Evolutionary conservation across 2,797 vertebrate species (phyloP), one percentile per base, ranked within the genome.

Genomic region (Hephaestus fuliginosus): DNA sequence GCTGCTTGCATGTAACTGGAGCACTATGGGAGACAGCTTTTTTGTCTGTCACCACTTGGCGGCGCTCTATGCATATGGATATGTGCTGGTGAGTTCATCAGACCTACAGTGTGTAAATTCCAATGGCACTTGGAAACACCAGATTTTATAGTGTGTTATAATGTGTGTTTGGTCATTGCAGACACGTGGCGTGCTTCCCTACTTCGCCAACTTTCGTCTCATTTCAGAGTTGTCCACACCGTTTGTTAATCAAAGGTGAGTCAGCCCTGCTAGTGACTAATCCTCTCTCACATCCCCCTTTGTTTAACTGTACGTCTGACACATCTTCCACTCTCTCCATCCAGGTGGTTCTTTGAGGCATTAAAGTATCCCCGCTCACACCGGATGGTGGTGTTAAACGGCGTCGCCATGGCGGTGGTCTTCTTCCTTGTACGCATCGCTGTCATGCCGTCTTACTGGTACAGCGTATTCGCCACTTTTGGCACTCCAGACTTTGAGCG

Each of bases 21-120:
- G 87, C 73, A 95, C 95, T 0, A 95, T 97, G 96, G 96, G 96
- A 8, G 96, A 97, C 90, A 78, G 92, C 58, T 96, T 97, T 91
- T 96, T 96, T 13, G 93, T 95, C 20, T 96, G 96, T 84, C 95
- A 97, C 95, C 96, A 96, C 95, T 92, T 96, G 95, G 95, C 95
- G 88, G 96, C 96, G 81, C 95, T 97, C 58, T 97, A 97, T 55
- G 96, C 97, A 64, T 97, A 97, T 12, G 96, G 96, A 92, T 97
- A 96, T 36, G 96, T 97, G 52, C 88, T 97, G 96, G 97, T 97
- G 93, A 90, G 95, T 81, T 1, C 3, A 5, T 51, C 36, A 7
- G 1, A 51, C 41, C 17, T 44, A 4, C 2, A 58, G 20, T 63
- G 43, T 14, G 6, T 33, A 7, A 3, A 43, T 13, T 39, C 5